A percentile compares a stretch with the other conserved stretches of the same genome.
phyloP scores from a whole-genome alignment of 2,113 vertebrate genomes.

The Notechis scutatus region DNA sequence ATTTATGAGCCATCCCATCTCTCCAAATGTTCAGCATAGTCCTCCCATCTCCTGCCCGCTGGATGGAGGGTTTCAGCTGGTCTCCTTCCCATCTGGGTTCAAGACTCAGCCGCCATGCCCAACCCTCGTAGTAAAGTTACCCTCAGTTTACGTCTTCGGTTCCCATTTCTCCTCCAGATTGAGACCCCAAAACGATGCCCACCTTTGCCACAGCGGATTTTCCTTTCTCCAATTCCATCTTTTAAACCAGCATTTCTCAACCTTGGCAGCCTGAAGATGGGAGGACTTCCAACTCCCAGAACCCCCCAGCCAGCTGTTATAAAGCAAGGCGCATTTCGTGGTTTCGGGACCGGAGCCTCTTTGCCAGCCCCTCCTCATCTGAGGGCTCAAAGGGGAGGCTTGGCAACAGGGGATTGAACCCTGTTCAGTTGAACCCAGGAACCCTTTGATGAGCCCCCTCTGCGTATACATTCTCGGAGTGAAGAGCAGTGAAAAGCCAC shows the following conservation, averaged over 20 bases:
- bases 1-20: background rate
- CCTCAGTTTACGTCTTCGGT: background rate
- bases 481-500: background rate
- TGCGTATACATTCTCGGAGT: fast-evolving
- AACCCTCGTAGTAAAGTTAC: background rate
- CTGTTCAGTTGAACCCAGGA: background rate
- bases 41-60: background rate
- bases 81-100: background rate
- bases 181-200: background rate
- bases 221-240: background rate
- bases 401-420: background rate
- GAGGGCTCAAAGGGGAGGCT: background rate
- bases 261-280: background rate
- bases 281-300: background rate
- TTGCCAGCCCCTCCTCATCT: background rate
- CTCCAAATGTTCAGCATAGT: background rate
- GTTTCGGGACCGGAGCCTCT: background rate
- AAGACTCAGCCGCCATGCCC: background rate
- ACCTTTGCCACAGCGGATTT: background rate
- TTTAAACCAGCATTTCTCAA: background rate
- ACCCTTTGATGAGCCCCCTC: background rate
- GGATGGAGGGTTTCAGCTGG: background rate
- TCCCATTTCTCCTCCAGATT: background rate
- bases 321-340: too few relatives aligned
- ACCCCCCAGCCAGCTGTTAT: background rate